Conservation (phyloP, 2,888 invertebrate genomes). For the Kryphioiulus occultus region DNA sequence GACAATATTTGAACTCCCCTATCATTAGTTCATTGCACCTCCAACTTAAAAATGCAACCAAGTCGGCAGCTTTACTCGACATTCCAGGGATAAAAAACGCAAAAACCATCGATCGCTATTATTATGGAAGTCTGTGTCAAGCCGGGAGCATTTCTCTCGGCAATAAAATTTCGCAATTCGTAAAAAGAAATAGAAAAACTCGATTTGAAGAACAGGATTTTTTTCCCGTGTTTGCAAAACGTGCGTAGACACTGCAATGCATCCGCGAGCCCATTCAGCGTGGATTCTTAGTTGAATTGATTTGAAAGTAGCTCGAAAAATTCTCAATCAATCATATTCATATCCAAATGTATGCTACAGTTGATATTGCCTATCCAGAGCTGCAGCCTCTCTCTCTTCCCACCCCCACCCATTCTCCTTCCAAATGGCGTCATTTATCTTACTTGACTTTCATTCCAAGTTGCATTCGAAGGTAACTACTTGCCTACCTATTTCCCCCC, state of each 20-base stretch:
- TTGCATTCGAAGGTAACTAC: constrained; percentile 26
- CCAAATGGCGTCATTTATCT: constrained; percentile 40
- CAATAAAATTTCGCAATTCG: constrained; percentile 31
- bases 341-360: constrained; percentile 29
- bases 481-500: neutral
- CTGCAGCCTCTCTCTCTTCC: neutral
- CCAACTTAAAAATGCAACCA: too few relatives aligned
- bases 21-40: too few relatives aligned
- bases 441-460: constrained; percentile 24
- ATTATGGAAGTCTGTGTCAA: constrained; percentile 10
- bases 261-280: neutral
- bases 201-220: constrained; percentile 38
- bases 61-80: neutral
- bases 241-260: constrained; percentile 20
- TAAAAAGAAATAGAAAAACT: constrained; percentile 33
- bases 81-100: neutral
- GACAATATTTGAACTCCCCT: too few relatives aligned
- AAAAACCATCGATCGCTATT: constrained; percentile 27
- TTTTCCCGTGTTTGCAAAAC: neutral
- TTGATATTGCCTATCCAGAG: constrained; percentile 16
- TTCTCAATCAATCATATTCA: constrained; percentile 40
- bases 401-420: neutral
- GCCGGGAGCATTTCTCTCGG: constrained; percentile 6
- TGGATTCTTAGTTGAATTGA: constrained; percentile 29
- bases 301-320: constrained; percentile 28